Evolutionary conservation across 2,113 vertebrate genomes (phyloP).

Genomic region (Xiphophorus couchianus): DNA sequence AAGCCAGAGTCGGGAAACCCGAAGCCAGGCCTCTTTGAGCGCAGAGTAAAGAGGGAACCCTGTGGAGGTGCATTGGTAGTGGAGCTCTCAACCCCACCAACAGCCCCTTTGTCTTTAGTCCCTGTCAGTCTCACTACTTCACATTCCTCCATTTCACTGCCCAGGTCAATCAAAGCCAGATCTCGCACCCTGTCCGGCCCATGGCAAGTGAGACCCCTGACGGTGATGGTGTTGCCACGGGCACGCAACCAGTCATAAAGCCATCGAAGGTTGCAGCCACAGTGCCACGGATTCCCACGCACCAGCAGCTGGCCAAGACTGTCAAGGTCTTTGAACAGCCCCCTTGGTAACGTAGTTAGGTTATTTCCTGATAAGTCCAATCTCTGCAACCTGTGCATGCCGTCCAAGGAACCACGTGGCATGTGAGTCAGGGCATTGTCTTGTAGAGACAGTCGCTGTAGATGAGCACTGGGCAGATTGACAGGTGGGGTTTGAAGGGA

Average conservation of each 20-base stretch:
- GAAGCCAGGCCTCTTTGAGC: constrained; percentile 86
- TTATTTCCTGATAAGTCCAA: constrained; percentile 95
- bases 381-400: constrained; percentile 86
- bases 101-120: constrained; percentile 59
- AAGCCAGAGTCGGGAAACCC: constrained; percentile 86
- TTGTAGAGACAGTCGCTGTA: constrained; percentile 90
- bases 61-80: constrained; percentile 88
- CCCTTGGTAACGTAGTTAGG: constrained; percentile 89
- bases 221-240: constrained; percentile 85
- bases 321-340: constrained; percentile 90
- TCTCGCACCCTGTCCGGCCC: constrained; percentile 88
- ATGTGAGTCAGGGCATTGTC: constrained; percentile 93
- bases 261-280: constrained; percentile 93
- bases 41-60: constrained; percentile 90
- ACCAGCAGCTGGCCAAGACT: constrained; percentile 87
- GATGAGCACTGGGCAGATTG: constrained; percentile 85
- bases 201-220: constrained; percentile 90
- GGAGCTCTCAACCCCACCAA: constrained; percentile 70
- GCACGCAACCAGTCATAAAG: constrained; percentile 90
- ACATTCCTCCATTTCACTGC: constrained; percentile 90
- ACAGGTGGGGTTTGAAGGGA: constrained; percentile 89
- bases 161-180: constrained; percentile 87
- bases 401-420: constrained; percentile 85
- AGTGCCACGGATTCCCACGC: constrained; percentile 95
- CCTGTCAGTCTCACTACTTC: constrained; percentile 79